Conservation (phyloP, 2,888 invertebrate species). For the Rambutsinella grinnellia region DNA sequence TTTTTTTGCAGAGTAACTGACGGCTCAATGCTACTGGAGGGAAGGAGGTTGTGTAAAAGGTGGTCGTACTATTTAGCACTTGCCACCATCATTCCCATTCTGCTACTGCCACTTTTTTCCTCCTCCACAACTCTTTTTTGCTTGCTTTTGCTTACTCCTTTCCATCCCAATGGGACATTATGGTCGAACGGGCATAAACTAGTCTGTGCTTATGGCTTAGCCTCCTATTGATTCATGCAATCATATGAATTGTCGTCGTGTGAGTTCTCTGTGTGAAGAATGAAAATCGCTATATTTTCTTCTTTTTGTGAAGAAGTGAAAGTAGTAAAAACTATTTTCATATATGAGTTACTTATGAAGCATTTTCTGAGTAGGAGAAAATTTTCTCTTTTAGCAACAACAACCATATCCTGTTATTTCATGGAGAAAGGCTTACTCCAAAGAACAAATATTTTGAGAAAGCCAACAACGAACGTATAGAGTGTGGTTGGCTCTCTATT, state of each 20-base stretch:
- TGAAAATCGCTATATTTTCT: background rate
- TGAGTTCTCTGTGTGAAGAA: background rate
- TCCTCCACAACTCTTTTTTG: background rate
- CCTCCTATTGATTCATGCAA: conserved; percentile 49
- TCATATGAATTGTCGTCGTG: background rate
- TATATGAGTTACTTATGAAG: too few species aligned
- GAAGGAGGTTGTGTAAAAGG: background rate
- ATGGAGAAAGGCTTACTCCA: background rate
- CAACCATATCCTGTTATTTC: background rate
- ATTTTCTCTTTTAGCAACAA: too few species aligned
- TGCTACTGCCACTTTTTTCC: conserved; percentile 1
- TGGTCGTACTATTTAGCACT: background rate
- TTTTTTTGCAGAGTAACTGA: background rate
- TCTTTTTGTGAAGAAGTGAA: too few species aligned
- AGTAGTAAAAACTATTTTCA: too few species aligned
- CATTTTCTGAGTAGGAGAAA: too few species aligned
- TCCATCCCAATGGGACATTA: conserved; percentile 50
- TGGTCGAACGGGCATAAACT: background rate
- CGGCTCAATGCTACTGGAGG: background rate
- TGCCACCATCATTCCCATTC: background rate
- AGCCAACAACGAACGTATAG: background rate
- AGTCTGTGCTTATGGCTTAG: conserved; percentile 25
- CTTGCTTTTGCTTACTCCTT: background rate
- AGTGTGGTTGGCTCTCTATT: background rate
- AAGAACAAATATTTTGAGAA: background rate